Base-by-base conservation (phyloP, 2,797 vertebrate species). In the Micropoecilia bifurca region DNA sequence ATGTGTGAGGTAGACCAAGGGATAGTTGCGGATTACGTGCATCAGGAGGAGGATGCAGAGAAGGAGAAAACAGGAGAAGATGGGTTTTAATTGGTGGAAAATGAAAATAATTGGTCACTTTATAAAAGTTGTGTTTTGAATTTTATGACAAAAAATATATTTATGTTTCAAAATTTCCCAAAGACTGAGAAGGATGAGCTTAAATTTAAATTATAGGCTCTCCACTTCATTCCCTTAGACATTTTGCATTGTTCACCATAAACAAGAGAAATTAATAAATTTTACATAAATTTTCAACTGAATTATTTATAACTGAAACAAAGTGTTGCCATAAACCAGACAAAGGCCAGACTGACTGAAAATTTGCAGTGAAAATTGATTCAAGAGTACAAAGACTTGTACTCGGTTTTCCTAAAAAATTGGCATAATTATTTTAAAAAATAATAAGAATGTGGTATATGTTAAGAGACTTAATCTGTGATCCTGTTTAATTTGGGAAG, bases 21-120 rank as follows among this genome's bases (percentile, higher is more conserved):
- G 28, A 71, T 45, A 72, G 36, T 25, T 14, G 66, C 73, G 18
- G 33, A 73, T 36, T 28, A 43, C 47, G 20, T 75, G 82, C 20
- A 36, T 0, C 20, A 14, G 71, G 25, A 71, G 50, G 10, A 57
- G 2, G 47, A 68, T 47, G 66, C 0, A n/a, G 72, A 76, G 81
- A 76, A 71, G 73, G 85, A 63, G 74, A 85, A 86, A 86, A 89
- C 46, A 71, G 86, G 82, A 73, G 68, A 72, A 75, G 63, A 75
- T 66, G 45, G 53, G 73, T n/a, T 16, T 61, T 20, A 39, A 68
- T 80, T 50, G 76, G 13, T 30, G 18, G 59, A 28, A 48, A 78
- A 46, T 75, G 16, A 25, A 78, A 30, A 18, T 0, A 68, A 66
- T 66, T 39, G 0, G 9, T 59, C 28, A 43, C 47, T 13, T 28